Base-by-base conservation (phyloP, 2,888 invertebrate genomes). In the Ormyrus labotus region DNA sequence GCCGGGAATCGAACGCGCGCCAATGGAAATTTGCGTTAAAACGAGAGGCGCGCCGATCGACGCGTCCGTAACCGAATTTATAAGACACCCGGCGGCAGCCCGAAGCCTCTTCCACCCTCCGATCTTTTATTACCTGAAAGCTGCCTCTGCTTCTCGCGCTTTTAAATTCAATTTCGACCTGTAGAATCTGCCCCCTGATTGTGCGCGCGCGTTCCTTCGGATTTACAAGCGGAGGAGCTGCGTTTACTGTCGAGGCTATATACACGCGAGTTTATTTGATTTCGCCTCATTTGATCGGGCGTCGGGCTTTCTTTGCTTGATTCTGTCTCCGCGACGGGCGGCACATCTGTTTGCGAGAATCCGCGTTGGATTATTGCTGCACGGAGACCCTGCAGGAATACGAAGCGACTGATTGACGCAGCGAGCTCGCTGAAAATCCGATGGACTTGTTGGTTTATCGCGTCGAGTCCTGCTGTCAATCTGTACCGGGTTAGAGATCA, bases 161-260 rank as follows among this genome's bases (percentile, higher is more conserved):
- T 53, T 8, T n/a, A 55, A 76, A 80, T 80, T 80, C 61, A 53
- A 80, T 80, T 76, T 71, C 51, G 9, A 10, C 60, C 53, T 67
- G 67, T 75, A 65, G 80, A 80, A 75, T 80, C 55, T 71, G 71
- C 61, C 50, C 13, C 71, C 58, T 80, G 80, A 80, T 80, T 80
- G 65, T 69, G 55, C n/a, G 45, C 34, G 55, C 50, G 45, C 50
- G 50, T 78, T 47, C 55, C 68, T 68, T 68, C 47, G 51, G 45
- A 48, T 51, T 65, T 45, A 71, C 47, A 78, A 72, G 47, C 58
- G 9, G 5, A 45, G 47, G 64, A 73, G 68, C 55, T 73, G 57
- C 50, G 45, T 68, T 73, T 57, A n/a, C 13, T 45, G 51, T 19
- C 53, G 6, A 2, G 9, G 5, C 13, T 19, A 53, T 11, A 3